A percentile compares a stretch with the other conserved stretches of the same genome.
Conservation (phyloP, 2,113 vertebrate species). For the Terrapene triunguis region DNA sequence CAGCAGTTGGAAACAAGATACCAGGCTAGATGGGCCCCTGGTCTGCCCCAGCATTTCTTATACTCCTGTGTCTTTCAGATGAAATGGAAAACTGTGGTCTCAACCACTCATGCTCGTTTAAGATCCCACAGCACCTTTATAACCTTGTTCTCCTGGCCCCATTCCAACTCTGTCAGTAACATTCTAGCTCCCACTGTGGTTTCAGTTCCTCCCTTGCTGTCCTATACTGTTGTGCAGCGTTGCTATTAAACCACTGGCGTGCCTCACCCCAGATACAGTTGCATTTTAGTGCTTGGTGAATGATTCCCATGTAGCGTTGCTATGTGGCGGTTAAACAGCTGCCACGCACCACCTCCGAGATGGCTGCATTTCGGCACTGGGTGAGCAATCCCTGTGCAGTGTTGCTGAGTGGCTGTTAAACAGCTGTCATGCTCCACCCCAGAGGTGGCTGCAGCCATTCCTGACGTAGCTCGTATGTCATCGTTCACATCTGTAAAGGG, state of each 20-base stretch:
- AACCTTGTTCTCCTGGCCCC: neutral
- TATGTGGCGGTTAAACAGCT: neutral
- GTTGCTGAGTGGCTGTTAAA: neutral
- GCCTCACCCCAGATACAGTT: neutral
- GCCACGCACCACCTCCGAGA: neutral
- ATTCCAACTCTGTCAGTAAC: neutral
- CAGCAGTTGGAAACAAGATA: neutral
- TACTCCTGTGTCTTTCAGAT: neutral
- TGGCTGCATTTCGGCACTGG: neutral
- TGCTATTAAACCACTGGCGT: neutral
- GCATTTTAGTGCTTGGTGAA: neutral
- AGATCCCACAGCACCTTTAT: neutral
- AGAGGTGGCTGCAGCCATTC: neutral
- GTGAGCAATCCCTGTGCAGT: neutral
- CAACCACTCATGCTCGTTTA: neutral
- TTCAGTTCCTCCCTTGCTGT: neutral
- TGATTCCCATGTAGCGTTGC: no score
- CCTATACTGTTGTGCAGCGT: neutral
- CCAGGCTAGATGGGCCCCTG: neutral
- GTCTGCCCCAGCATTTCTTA: neutral
- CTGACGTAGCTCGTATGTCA: neutral
- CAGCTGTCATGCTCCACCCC: neutral
- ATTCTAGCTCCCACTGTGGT: neutral
- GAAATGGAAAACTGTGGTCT: neutral
- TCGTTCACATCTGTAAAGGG: neutral